Evolutionary conservation across 2,113 vertebrate species (phyloP).

Genomic region (Arvicanthis niloticus): DNA sequence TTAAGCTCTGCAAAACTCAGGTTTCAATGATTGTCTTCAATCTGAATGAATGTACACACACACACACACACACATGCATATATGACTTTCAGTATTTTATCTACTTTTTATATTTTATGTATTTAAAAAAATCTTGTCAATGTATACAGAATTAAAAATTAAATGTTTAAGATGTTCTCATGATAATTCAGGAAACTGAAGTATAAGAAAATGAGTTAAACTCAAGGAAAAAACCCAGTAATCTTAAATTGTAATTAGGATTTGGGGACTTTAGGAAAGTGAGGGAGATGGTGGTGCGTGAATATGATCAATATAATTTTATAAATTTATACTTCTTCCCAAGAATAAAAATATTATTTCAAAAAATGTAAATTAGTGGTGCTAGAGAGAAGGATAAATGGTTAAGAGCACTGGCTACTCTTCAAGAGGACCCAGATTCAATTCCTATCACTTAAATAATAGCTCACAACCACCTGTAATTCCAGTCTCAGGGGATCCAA

Average conservation of each 20-base stretch:
- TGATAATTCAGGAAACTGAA: constrained; percentile 13
- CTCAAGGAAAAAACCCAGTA: not conserved
- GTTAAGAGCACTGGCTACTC: not conserved
- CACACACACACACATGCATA: not conserved
- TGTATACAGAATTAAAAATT: not conserved
- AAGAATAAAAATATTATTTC: not conserved
- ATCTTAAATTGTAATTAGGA: not conserved
- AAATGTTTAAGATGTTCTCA: not conserved
- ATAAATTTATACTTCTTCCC: not conserved
- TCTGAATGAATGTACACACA: not conserved
- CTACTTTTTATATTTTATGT: not conserved
- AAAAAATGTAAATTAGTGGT: not conserved
- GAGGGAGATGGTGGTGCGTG: not conserved
- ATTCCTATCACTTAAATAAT: not conserved
- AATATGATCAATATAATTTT: not conserved
- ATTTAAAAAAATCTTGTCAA: not conserved
- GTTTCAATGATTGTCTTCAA: not conserved
- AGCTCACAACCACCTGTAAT: not conserved
- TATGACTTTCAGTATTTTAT: not conserved
- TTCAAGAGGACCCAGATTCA: not conserved
- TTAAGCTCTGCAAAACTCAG: not conserved
- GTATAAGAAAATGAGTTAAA: not conserved
- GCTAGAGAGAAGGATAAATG: not conserved
- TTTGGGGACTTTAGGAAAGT: not conserved
- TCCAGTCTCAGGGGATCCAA: not conserved